These are phyloP conservation scores for Dugesia japonica DNA, from an alignment of 2,888 invertebrate genomes.

Conservation along the genomic window DNA sequence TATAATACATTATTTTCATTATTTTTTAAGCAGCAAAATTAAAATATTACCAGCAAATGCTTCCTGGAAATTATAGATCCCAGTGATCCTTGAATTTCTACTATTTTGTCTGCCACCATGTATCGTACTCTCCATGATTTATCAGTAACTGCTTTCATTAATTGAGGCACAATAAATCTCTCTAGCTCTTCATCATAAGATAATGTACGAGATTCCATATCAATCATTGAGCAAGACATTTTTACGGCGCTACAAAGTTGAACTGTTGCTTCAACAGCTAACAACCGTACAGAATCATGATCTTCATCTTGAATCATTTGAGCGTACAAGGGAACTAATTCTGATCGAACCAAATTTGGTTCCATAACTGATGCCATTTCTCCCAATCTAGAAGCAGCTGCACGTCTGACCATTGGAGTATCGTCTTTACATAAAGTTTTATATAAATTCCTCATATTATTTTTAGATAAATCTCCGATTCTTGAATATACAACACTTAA, in stretches of 20 bases:
- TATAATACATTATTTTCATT: too few relatives aligned
- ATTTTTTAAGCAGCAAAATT: too few relatives aligned
- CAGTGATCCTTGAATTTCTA: constrained; percentile 49
- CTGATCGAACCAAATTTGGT: constrained; percentile 79
- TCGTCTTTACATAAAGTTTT: constrained; percentile 57
- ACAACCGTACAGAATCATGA: constrained; percentile 85
- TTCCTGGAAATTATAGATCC: constrained; percentile 84
- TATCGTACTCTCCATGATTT: constrained; percentile 56
- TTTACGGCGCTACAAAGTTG: constrained; percentile 63
- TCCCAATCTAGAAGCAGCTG: constrained; percentile 86
- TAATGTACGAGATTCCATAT: constrained; percentile 61
- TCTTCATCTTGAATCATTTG: constrained; percentile 74
- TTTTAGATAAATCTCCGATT: constrained; percentile 55
- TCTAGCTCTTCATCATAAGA: constrained; percentile 61
- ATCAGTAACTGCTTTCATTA: constrained; percentile 54
- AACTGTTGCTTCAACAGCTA: constrained; percentile 91
- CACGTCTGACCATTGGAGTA: constrained; percentile 96
- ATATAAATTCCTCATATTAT: constrained; percentile 50
- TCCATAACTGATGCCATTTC: constrained; percentile 94
- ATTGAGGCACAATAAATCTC: constrained; percentile 64
- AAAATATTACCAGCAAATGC: constrained; percentile 53
- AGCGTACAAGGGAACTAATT: constrained; percentile 87
- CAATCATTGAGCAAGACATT: constrained; percentile 55
- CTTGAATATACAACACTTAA: constrained; percentile 66
- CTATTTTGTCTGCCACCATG: constrained; percentile 55